phyloP scores from a whole-genome alignment of 2,888 invertebrate genomes.

The Microlaimidae sp. region DNA sequence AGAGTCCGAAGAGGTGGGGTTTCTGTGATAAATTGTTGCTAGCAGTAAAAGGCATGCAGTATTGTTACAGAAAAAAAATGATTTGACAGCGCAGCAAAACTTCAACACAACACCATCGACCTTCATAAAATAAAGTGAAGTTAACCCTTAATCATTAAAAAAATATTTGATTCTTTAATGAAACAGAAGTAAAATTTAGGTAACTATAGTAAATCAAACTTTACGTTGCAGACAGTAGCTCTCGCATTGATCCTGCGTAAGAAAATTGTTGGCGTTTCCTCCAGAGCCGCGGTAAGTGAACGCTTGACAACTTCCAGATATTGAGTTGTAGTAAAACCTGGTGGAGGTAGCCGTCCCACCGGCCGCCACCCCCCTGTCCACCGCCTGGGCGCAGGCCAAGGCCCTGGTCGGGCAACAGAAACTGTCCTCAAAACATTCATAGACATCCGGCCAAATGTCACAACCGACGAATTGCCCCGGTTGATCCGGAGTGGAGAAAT shows the following conservation, averaged over 20 bases:
- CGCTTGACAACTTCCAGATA: slow-evolving; percentile 18
- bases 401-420: not conserved
- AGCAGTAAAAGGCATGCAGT: too few species aligned
- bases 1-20: too few species aligned
- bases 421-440: not conserved
- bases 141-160: too few species aligned
- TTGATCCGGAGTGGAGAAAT: not conserved
- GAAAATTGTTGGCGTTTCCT: slow-evolving; percentile 28
- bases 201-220: too few species aligned
- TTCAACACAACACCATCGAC: too few species aligned
- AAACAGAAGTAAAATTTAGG: too few species aligned
- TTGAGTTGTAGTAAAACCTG: slow-evolving; percentile 25
- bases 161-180: too few species aligned
- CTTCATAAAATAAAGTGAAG: too few species aligned
- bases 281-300: slow-evolving; percentile 22
- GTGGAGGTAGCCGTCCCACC: not conserved
- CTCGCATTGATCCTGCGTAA: slow-evolving; percentile 22
- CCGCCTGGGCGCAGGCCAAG: not conserved
- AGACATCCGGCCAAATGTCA: not conserved
- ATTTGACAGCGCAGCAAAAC: too few species aligned
- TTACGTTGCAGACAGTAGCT: slow-evolving; percentile 20
- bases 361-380: not conserved
- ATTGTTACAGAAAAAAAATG: too few species aligned
- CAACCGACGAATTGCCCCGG: not conserved
- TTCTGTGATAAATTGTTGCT: too few species aligned